These are phyloP conservation scores for Grapholita molesta DNA, from an alignment of 1,140 invertebrate species.

Conservation along the genomic window DNA sequence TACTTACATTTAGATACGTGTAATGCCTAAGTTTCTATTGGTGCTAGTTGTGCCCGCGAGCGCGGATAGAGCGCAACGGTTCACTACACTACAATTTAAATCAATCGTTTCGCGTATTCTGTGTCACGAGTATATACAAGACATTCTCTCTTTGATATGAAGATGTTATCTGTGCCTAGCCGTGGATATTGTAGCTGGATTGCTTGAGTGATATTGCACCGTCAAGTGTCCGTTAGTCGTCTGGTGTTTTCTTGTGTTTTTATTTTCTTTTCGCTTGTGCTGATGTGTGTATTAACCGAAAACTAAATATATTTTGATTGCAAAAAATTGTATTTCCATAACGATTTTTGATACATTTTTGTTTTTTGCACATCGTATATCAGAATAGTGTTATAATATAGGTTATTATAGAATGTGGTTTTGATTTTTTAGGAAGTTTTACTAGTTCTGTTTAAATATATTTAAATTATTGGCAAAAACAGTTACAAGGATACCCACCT, in stretches of 20 bases:
- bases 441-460: background rate
- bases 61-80: slow-evolving; percentile 48
- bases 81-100: slow-evolving; percentile 23
- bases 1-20: slow-evolving; percentile 43
- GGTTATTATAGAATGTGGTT: background rate
- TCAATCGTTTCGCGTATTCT: slow-evolving; percentile 28
- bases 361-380: background rate
- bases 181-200: background rate
- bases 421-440: no score
- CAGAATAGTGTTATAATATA: background rate
- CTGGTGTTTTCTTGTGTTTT: background rate
- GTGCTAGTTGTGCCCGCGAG: slow-evolving; percentile 57
- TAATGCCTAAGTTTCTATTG: slow-evolving; percentile 15
- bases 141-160: background rate
- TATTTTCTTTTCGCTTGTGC: background rate
- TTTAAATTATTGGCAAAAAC: background rate
- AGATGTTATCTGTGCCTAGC: background rate
- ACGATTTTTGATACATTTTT: no score
- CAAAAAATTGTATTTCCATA: no score
- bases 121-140: slow-evolving; percentile 17
- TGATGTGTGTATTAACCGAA: background rate
- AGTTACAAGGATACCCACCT: background rate
- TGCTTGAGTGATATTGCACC: background rate
- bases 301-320: background rate
- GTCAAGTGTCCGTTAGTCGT: background rate